Conservation (phyloP, 2,888 invertebrate species). For the Loripinus fragilis region DNA sequence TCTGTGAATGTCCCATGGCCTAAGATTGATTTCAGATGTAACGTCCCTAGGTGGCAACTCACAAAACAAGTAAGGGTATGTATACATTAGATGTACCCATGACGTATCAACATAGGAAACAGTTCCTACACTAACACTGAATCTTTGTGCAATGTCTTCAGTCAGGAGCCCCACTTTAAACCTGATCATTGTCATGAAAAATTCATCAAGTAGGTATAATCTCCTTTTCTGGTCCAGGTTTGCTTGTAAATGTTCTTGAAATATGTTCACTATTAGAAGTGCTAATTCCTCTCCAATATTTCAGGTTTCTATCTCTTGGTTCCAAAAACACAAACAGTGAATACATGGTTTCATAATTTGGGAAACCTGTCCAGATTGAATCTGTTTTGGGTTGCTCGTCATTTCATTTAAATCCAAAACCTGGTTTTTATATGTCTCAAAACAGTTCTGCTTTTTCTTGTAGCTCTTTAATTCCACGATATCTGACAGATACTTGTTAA, state of each 20-base stretch:
- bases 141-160: neutral
- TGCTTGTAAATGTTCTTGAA: neutral
- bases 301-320: neutral
- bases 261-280: neutral
- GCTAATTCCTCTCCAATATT: neutral
- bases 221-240: constrained; percentile 24
- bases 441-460: neutral
- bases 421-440: neutral
- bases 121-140: neutral
- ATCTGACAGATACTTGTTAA: neutral
- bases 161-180: constrained; percentile 22
- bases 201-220: constrained; percentile 19
- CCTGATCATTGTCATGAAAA: constrained; percentile 35
- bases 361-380: neutral
- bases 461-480: neutral
- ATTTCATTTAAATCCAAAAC: neutral
- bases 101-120: neutral
- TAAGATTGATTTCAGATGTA: neutral
- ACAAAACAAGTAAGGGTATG: neutral
- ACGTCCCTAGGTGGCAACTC: neutral
- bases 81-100: neutral
- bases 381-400: neutral
- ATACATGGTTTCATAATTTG: neutral
- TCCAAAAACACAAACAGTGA: neutral
- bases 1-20: neutral